phyloP scores from a whole-genome alignment of 2,888 invertebrate species.

The Trachelus stipa region DNA sequence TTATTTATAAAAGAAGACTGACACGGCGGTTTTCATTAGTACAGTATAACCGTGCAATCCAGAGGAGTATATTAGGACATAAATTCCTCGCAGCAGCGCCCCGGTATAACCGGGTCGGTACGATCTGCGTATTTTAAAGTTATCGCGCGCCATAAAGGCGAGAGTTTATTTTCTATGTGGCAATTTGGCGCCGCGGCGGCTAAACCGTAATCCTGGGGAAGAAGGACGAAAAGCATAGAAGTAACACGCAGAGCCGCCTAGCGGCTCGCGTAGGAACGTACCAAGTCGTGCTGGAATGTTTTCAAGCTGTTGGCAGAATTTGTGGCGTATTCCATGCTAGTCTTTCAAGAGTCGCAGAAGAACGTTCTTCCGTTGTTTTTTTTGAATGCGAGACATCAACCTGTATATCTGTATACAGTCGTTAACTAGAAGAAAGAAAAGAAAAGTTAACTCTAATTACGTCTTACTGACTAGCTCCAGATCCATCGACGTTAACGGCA shows the following conservation, averaged over 20 bases:
- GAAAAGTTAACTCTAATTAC: neutral
- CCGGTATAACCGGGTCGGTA: neutral
- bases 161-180: constrained; percentile 20
- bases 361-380: neutral
- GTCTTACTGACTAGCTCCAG: neutral
- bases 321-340: neutral
- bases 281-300: neutral
- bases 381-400: neutral
- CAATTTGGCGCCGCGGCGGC: constrained; percentile 8
- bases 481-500: neutral
- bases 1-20: neutral
- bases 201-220: neutral
- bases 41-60: constrained; percentile 12
- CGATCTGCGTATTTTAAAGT: constrained; percentile 18
- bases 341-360: neutral
- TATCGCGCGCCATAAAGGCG: constrained; percentile 15
- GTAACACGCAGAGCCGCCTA: neutral
- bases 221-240: neutral
- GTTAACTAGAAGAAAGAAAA: neutral
- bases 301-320: neutral
- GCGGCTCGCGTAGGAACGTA: neutral
- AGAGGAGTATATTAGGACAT: constrained; percentile 25
- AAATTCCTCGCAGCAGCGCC: constrained; percentile 19
- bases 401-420: neutral
- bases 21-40: constrained; percentile 22